Percentiles rank a stretch among this genome's conserved stretches.
Evolutionary conservation across 64 coral and sea anemone genomes (phyloP).

Genomic region (Montipora capricornis): DNA sequence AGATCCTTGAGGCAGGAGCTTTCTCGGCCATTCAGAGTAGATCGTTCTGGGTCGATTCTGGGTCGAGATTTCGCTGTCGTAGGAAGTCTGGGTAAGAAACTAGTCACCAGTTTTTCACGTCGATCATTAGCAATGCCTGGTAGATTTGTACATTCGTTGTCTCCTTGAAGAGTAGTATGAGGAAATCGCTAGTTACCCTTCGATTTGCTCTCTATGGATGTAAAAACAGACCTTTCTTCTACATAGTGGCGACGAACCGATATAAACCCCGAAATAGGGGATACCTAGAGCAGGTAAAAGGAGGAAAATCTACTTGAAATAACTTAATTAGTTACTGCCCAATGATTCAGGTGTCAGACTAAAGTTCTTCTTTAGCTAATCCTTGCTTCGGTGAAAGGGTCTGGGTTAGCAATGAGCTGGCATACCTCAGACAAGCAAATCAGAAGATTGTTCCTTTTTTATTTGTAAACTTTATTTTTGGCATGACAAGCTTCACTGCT

Average conservation of each 20-base stretch:
- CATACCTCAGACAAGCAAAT: too few relatives aligned
- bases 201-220: conserved; percentile 94
- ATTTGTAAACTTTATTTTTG: too few relatives aligned
- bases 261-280: conserved; percentile 81
- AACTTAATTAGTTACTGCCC: too few relatives aligned
- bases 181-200: conserved; percentile 73
- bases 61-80: background rate
- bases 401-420: too few relatives aligned
- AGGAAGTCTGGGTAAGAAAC: conserved; percentile 16
- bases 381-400: too few relatives aligned
- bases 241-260: conserved; percentile 84
- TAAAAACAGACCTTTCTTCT: conserved; percentile 93
- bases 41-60: too few relatives aligned
- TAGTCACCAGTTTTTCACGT: background rate
- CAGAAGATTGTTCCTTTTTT: too few relatives aligned
- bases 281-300: conserved; percentile 85
- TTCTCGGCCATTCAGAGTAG: conserved; percentile 2
- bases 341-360: too few relatives aligned
- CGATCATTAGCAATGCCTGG: conserved; percentile 14
- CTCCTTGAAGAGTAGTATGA: background rate
- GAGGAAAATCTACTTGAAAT: background rate
- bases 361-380: too few relatives aligned
- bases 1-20: background rate
- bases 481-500: too few relatives aligned
- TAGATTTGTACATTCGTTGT: background rate